Base-by-base conservation (phyloP, 1,140 invertebrate genomes). In the Dryas iulia region DNA sequence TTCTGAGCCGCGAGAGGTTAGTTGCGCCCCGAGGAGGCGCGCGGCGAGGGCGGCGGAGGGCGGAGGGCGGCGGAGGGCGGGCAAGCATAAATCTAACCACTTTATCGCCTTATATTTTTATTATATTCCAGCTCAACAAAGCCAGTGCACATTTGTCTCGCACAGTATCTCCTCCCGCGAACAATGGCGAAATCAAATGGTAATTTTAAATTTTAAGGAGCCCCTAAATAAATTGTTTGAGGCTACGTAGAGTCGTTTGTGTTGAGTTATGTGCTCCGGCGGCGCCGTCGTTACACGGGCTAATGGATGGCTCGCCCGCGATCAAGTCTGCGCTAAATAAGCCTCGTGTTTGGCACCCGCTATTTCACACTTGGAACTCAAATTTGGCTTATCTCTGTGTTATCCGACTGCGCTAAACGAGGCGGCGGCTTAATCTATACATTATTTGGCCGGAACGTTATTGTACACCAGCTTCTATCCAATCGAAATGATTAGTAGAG, bases 201-300 rank as follows among this genome's bases (percentile, higher is more conserved):
- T 53, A 61, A 61, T 61, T 61, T 61, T 61, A 61, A 61, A 61
- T 61, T 61, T 61, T 52, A 61, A 61, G 59, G 59, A 58, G 54
- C 62, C 53, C 7, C 62, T 58, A 65, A 65, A 65, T 65, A 57
- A 57, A 65, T 64, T 65, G 62, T 65, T 65, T 33, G 62, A 65
- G 62, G 62, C 53, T 26, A 57, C 62, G 62, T 33, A 31, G 23
- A 65, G 62, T 65, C 62, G 62, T 65, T 65, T 18, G 53, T 23
- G 53, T 8, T 65, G 62, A 65, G 62, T 65, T 65, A 65, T 65
- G 54, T 12, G 24, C 62, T 52, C 31, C 8, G 30, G 54, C 23
- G 62, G 62, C 62, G 54, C 62, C 62, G 30, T 26, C 54, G 53
- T 58, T 56, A 31, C 31, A n/a, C 23, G 52, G 53, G 39, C 62